Evolutionary conservation across 2,113 vertebrate genomes (phyloP).

Genomic region (Lota lota): DNA sequence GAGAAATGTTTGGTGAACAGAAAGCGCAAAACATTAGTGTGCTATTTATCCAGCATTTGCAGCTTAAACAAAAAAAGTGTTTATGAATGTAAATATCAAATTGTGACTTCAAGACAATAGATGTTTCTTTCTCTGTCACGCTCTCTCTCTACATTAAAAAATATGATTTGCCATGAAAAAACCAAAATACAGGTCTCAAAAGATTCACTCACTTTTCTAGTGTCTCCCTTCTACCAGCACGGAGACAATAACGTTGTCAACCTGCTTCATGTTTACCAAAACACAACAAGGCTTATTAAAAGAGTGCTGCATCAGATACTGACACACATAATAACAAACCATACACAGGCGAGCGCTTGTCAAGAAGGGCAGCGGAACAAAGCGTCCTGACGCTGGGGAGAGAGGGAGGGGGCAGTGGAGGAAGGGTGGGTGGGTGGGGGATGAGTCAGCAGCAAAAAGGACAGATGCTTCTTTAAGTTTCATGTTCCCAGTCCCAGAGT

Average conservation of each 20-base stretch:
- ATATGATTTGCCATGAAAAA: too few species aligned
- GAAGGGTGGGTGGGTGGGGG: conserved; percentile 35
- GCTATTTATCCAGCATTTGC: background rate
- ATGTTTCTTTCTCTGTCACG: background rate
- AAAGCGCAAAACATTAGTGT: background rate
- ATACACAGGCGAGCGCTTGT: too few species aligned
- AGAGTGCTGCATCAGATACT: too few species aligned
- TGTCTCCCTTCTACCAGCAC: too few species aligned
- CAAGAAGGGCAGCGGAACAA: conserved; percentile 14
- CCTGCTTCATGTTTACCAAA: too few species aligned
- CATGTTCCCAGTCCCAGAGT: conserved; percentile 55
- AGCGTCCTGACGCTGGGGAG: conserved; percentile 7
- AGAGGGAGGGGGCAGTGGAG: conserved; percentile 17
- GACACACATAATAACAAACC: too few species aligned
- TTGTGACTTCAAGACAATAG: background rate
- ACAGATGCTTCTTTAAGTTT: conserved; percentile 61
- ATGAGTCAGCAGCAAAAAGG: conserved; percentile 39
- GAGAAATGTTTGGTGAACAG: background rate
- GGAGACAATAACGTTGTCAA: too few species aligned
- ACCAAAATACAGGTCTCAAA: too few species aligned
- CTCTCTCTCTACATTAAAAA: background rate
- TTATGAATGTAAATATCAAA: background rate
- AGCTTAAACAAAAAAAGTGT: background rate
- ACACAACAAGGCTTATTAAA: too few species aligned
- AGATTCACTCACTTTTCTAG: too few species aligned